A percentile compares a stretch with the other conserved stretches of the same genome.
phyloP scores from a whole-genome alignment of 1,140 invertebrate species.

The Platorchestia sp. region DNA sequence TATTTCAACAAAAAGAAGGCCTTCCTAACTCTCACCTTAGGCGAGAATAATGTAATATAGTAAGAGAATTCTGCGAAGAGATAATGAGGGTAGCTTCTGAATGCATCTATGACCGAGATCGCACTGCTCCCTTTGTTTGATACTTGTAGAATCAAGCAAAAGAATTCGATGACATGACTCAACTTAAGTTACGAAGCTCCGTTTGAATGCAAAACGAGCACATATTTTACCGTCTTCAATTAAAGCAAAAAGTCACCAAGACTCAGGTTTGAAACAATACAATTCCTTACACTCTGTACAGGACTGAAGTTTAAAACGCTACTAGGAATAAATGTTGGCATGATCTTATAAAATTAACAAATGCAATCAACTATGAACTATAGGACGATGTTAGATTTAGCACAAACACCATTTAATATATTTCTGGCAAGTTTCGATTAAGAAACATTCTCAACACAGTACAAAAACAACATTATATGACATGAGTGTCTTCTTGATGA shows the following conservation, averaged over 20 bases:
- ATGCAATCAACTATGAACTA: not conserved
- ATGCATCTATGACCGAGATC: too few species aligned
- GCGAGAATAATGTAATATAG: too few species aligned
- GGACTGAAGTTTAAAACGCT: not conserved
- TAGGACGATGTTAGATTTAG: not conserved
- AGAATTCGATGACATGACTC: not conserved
- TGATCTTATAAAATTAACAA: not conserved
- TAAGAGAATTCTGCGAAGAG: too few species aligned
- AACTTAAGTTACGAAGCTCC: not conserved
- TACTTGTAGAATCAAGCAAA: not conserved
- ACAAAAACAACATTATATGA: not conserved
- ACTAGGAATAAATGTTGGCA: not conserved
- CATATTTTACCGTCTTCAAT: not conserved
- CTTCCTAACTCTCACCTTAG: too few species aligned
- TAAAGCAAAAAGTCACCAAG: not conserved
- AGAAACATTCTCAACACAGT: not conserved
- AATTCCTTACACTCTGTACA: not conserved
- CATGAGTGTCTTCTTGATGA: not conserved
- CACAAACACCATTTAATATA: not conserved
- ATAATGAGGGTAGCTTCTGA: too few species aligned
- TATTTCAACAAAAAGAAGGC: too few species aligned
- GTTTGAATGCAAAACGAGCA: not conserved
- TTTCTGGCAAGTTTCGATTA: not conserved
- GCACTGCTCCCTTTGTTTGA: not conserved
- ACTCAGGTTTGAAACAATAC: not conserved